Evolutionary conservation across 1,140 invertebrate genomes (phyloP), one percentile per base, ranked within the genome.

Genomic region (Bombus consobrinus): DNA sequence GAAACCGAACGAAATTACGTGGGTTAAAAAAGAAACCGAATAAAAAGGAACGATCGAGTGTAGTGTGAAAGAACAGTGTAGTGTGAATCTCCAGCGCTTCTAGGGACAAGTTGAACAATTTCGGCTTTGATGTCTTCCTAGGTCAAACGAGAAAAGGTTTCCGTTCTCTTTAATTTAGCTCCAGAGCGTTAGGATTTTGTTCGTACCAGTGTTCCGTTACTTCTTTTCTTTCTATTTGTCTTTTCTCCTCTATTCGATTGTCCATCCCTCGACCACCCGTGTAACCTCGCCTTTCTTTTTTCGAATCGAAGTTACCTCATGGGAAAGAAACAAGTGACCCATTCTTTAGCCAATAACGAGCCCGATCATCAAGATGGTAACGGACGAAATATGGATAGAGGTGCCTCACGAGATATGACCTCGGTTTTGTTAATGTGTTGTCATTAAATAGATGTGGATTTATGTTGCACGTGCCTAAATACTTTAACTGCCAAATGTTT

Each of bases 161-260:
- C 75, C 84, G 84, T 89, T 85, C 88, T 72, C 87, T 89, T 89
- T 89, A 89, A 82, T 87, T 83, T 89, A 89, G 69, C 86, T 75
- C 34, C 47, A 68, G 57, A 76, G 69, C 72, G 39, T n/a, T 53
- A 64, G 68, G 71, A 75, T 87, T 89, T 87, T 76, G 69, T 83
- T 22, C 76, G 71, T 68, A 43, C 62, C 86, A 64, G 74, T 77
- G 88, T 75, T 72, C 76, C 53, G 68, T 72, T 84, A 43, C 76
- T 69, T 79, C 72, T 68, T 47, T n/a, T 66, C 53, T 68, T 74
- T 88, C 68, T 77, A 79, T 72, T 41, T 53, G 28, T 87, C 22
- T 53, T 34, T 32, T 28, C 15, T 32, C 34, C 34, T 34, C 87
- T 25, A 43, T 68, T 76, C 68, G 64, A 32, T 57, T 71, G 66